Evolutionary conservation across 2,888 invertebrate species (phyloP), one percentile per base, ranked within the genome.

Genomic region (Tupiocoris notatus): DNA sequence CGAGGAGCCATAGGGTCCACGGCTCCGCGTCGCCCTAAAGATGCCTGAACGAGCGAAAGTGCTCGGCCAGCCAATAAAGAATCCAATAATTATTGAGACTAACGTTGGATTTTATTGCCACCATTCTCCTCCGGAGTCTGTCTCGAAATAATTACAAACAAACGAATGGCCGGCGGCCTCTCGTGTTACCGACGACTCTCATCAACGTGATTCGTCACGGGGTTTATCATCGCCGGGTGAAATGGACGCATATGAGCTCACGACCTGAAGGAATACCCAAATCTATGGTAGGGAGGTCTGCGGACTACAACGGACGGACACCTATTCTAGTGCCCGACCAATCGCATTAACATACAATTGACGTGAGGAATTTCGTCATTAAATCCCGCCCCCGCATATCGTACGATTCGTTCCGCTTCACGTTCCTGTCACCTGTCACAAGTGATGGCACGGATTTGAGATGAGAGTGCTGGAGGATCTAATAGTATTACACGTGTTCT

Each of bases 271-370:
- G 12, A 39, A 39, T 39, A 12, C 3, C 39, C 39, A 39, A 7
- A 12, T 3, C 39, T 7, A 39, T 39, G 39, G 39, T 39, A 12
- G 39, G 39, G 39, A 7, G 12, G 6, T 39, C 12, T 39, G 12
- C 39, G 12, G 39, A 3, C 12, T 12, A 39, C 3, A 39, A 7
- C 3, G 39, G 12, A 39, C 39, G 39, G 39, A 39, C 12, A 39
- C 39, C 39, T 39, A 39, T 12, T 39, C 39, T 65, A 20, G 25
- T 65, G 25, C 65, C 39, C 18, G 65, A 39, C 22, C 68, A 57
- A 68, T 23, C 70, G 54, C 58, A 59, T 70, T 70, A 70, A 70
- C 70, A 70, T 70, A 21, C 24, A 18, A 70, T 70, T 59, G 70
- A 58, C 63, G 21, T 58, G 20, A 59, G 70, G 70, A 39, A 70